Evolutionary conservation across 2,888 invertebrate genomes (phyloP), one percentile per base, ranked within the genome.

Genomic region (Saturnia pavonia): DNA sequence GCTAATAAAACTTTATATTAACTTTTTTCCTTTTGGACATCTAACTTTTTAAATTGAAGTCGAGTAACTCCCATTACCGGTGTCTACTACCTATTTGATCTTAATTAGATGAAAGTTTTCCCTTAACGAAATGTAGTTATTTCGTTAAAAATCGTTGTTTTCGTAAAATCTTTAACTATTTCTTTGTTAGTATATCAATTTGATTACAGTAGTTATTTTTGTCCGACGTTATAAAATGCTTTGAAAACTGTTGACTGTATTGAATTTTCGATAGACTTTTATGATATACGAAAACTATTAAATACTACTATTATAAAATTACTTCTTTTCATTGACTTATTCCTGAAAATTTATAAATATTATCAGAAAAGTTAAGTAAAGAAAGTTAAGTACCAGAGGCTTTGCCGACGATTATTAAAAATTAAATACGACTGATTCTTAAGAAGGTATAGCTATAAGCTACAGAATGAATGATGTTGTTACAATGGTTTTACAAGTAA

Each of bases 41-140:
- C 57, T 25, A 70, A 73, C 45, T 74, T 74, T 70, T 71, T 75
- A 68, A 73, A 74, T 76, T 76, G 68, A 70, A 67, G 71, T 72
- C 22, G 42, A 45, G 34, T 40, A 69, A 71, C 63, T 73, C 72
- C 72, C 22, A 71, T 48, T 65, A 71, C 69, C 25, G 74, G 73
- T 54, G 19, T 51, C 72, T 67, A n/a, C 69, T 72, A 69, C 72
- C 60, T 65, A 42, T 72, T 75, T 71, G 69, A 72, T 76, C 72
- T 72, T 74, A 75, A 77, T 77, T 74, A 72, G 70, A 72, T 54
- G 27, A 45, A 69, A 70, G 75, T 69, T 54, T 76, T 67, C 16
- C 22, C 45, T 72, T 71, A 51, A 67, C 19, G 8, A 40, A 63
- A 19, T 34, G 63, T 63, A n/a, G n/a, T n/a, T n/a, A 6, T 54